A percentile compares a stretch with the other conserved stretches of the same genome.
Evolutionary conservation across 2,888 invertebrate genomes (phyloP).

Genomic region (Himalopsyche kuldschensis): DNA sequence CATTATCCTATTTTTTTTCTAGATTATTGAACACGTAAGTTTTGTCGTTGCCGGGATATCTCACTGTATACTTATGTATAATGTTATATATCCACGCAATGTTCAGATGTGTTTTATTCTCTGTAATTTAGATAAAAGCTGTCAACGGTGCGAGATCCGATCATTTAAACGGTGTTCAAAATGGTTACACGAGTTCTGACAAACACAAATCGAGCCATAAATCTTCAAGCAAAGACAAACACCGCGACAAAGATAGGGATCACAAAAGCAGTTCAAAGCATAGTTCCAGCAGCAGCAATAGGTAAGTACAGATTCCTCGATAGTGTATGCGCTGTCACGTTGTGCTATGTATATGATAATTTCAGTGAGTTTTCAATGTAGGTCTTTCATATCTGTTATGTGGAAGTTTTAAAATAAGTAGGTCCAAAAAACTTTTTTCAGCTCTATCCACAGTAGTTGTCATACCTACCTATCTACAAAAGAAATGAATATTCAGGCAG

Average conservation of each 20-base stretch:
- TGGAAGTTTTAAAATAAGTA: neutral
- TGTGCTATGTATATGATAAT: neutral
- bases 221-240: conserved; percentile 70
- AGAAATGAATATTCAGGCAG: neutral
- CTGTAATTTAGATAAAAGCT: conserved; percentile 22
- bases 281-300: conserved; percentile 55
- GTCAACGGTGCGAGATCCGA: conserved; percentile 60
- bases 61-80: neutral
- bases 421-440: no score
- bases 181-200: conserved; percentile 67
- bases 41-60: neutral
- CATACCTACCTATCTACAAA: neutral
- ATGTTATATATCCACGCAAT: neutral
- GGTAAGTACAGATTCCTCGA: conserved; percentile 20
- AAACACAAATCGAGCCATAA: conserved; percentile 66
- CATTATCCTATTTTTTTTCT: neutral
- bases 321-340: neutral
- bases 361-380: neutral
- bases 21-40: neutral
- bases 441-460: no score
- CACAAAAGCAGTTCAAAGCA: conserved; percentile 61
- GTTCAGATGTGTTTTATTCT: neutral
- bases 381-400: neutral
- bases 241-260: conserved; percentile 68
- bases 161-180: conserved; percentile 79